phyloP scores from a whole-genome alignment of 2,888 invertebrate species.

The Perizoma affinitatum region DNA sequence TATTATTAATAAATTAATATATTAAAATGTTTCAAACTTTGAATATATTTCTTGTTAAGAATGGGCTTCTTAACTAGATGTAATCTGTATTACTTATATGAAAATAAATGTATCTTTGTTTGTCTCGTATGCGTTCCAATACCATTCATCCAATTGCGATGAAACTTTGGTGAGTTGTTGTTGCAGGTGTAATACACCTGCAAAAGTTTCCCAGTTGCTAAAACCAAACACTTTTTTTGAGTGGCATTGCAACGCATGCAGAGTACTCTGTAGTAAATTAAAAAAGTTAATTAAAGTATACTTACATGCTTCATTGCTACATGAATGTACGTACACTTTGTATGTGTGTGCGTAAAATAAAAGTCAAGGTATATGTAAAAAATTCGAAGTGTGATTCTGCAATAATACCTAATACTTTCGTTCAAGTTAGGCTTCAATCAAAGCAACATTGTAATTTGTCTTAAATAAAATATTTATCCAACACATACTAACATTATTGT shows the following conservation, averaged over 20 bases:
- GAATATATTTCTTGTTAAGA: conserved; percentile 64
- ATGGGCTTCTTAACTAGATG: conserved; percentile 60
- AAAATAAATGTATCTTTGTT: too few species aligned
- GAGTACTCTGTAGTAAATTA: conserved; percentile 42
- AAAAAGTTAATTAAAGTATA: conserved; percentile 53
- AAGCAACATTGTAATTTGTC: conserved; percentile 72
- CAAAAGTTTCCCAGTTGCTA: too few species aligned
- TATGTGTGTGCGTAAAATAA: conserved; percentile 60
- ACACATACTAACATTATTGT: conserved; percentile 54
- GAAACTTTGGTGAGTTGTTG: too few species aligned
- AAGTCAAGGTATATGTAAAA: conserved; percentile 52
- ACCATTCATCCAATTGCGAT: too few species aligned
- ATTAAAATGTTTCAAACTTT: conserved; percentile 53
- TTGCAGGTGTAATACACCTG: too few species aligned
- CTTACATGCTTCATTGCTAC: conserved; percentile 64
- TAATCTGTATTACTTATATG: conserved; percentile 52
- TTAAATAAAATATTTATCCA: conserved; percentile 81
- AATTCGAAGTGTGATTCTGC: conserved; percentile 67
- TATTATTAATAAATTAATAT: conserved; percentile 67
- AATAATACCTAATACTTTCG: conserved; percentile 67
- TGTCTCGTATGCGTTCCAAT: too few species aligned
- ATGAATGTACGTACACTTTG: conserved; percentile 45
- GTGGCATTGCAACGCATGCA: too few species aligned
- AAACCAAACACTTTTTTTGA: too few species aligned
- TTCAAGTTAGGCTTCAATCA: conserved; percentile 70